phyloP scores from a whole-genome alignment of 2,888 invertebrate genomes.

The Lacanobia oleracea region DNA sequence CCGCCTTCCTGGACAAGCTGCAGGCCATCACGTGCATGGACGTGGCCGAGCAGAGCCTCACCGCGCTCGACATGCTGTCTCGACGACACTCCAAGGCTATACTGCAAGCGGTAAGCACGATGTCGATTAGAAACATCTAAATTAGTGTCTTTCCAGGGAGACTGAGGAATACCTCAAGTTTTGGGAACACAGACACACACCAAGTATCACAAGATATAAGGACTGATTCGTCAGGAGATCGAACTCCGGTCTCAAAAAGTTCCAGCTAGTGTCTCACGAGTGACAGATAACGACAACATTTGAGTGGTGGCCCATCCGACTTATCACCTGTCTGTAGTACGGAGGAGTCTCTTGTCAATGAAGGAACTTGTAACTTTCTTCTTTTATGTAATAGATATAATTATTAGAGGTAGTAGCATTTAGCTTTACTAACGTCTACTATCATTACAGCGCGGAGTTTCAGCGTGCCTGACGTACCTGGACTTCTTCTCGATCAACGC shows the following conservation, averaged over 20 bases:
- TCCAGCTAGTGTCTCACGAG: no score
- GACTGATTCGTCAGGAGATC: no score
- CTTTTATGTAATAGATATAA: no score
- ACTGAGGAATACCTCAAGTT: no score
- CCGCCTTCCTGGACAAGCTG: constrained; percentile 98
- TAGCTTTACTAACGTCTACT: constrained; percentile 3
- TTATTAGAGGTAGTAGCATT: background rate
- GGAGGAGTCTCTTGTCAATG: background rate
- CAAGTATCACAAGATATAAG: no score
- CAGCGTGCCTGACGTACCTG: constrained; percentile 98
- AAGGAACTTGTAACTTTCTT: background rate
- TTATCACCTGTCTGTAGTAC: background rate
- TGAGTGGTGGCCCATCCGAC: background rate
- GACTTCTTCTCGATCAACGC: constrained; percentile 99
- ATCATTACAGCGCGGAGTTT: constrained; percentile 95
- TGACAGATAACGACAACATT: no score
- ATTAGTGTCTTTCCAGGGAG: background rate
- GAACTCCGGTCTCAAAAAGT: no score
- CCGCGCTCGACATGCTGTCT: constrained; percentile 99
- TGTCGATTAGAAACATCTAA: no score
- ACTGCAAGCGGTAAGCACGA: constrained; percentile 94
- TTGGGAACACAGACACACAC: no score
- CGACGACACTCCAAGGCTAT: constrained; percentile 99
- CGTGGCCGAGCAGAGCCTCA: constrained; percentile 99
- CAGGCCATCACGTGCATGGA: constrained; percentile 99